Conservation (phyloP, 2,888 invertebrate genomes). For the Campoplex nolae region DNA sequence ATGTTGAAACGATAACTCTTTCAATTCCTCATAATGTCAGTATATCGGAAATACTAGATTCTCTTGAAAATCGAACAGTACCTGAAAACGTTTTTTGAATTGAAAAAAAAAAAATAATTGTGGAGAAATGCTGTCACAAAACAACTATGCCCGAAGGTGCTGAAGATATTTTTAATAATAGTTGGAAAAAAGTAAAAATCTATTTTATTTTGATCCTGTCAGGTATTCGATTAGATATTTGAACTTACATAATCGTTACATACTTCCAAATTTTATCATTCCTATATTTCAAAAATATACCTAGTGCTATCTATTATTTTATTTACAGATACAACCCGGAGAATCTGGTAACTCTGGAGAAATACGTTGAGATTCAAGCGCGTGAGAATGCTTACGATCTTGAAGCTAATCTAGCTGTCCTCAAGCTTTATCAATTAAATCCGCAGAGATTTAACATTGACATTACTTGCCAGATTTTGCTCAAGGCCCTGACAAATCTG, state of each 20-base stretch:
- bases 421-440: slow-evolving; percentile 99
- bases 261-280: not conserved
- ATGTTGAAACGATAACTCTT: too few relatives aligned
- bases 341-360: slow-evolving; percentile 94
- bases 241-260: not conserved
- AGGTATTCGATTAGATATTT: not conserved
- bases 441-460: slow-evolving; percentile 93
- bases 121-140: too few relatives aligned
- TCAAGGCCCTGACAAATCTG: slow-evolving; percentile 98
- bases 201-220: too few relatives aligned
- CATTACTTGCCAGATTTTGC: slow-evolving; percentile 94
- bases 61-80: too few relatives aligned
- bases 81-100: too few relatives aligned
- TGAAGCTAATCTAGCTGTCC: slow-evolving; percentile 98
- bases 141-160: too few relatives aligned
- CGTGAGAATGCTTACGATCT: slow-evolving; percentile 97
- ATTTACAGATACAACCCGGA: slow-evolving; percentile 96
- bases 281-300: not conserved
- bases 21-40: too few relatives aligned
- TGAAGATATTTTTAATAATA: too few relatives aligned
- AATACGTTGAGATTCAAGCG: slow-evolving; percentile 97
- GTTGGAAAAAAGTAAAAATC: too few relatives aligned
- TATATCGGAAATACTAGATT: too few relatives aligned
- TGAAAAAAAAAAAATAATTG: too few relatives aligned
- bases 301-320: not conserved